Conservation (phyloP, 2,888 invertebrate genomes). For the Eristalis arbustorum region DNA sequence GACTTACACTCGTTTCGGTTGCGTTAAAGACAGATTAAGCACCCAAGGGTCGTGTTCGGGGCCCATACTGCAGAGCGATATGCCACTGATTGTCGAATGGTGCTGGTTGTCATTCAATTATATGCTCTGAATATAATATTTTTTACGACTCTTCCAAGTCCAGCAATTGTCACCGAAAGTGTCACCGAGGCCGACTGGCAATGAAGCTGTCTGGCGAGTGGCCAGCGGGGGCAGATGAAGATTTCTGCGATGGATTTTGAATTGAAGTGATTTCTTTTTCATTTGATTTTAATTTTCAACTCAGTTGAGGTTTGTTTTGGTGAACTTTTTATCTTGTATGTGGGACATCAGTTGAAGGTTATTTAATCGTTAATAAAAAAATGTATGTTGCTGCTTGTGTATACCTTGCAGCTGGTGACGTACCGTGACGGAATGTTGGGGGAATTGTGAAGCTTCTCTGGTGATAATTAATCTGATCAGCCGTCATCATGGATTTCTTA, state of each 20-base stretch:
- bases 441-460: no score
- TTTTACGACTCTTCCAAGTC: constrained; percentile 51
- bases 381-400: no score
- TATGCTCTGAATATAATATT: constrained; percentile 22
- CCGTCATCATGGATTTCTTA: no score
- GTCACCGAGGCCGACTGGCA: not conserved
- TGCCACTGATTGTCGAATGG: constrained; percentile 30
- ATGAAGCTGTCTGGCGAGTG: not conserved
- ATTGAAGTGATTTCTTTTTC: constrained; percentile 4
- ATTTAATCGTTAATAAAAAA: not conserved
- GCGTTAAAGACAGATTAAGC: constrained; percentile 26
- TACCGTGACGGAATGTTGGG: no score
- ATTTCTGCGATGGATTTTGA: constrained; percentile 24
- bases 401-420: no score
- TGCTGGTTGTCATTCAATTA: constrained; percentile 57
- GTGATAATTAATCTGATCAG: no score
- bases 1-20: not conserved
- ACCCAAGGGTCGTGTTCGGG: constrained; percentile 19
- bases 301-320: not conserved
- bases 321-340: not conserved
- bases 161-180: constrained; percentile 38
- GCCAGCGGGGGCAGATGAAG: not conserved
- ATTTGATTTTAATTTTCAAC: constrained; percentile 5
- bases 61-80: not conserved
- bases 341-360: not conserved